Evolutionary conservation across 1,140 invertebrate species (phyloP), one percentile per base, ranked within the genome.

Genomic region (Sycophila sp.): DNA sequence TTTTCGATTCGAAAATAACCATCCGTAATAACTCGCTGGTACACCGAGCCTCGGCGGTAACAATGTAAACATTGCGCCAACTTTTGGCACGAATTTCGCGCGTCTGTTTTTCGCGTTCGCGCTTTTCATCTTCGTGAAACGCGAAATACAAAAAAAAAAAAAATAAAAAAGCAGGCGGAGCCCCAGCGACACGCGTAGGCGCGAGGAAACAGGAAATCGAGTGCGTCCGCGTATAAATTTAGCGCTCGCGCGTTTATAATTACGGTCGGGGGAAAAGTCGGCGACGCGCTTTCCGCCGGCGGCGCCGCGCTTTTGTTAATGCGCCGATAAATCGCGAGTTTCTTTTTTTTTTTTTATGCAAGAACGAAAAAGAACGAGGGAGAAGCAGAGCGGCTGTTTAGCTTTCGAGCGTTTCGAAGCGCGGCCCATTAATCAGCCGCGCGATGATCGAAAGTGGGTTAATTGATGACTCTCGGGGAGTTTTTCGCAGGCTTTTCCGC

Each of bases 211-310:
- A 71, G 73, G 73, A 76, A 78, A 78, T 75, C 67, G 75, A 66
- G 51, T 32, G 36, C 36, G 51, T 71, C 71, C 68, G 51, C 47
- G 47, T 13, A 69, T 79, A 81, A 81, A 82, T 80, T 79, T 83
- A 83, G 76, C 75, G 60, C 56, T 38, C 73, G 72, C 72, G 59
- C 60, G 59, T 51, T 74, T 66, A 56, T 81, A 81, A 81, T 82
- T 81, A 70, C 68, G 75, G 77, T 77, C 77, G 71, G 76, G 73
- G 24, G 10, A 6, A n/a, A 42, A 45, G 63, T n/a, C 53, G 38
- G 28, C 19, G 22, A 40, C 42, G 45, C 7, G 36, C 62, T 64
- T 64, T 64, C 28, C 40, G 47, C 34, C 0, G 2, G 17, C 10
- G 22, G 34, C 19, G 32, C 38, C 49, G 24, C 51, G 45, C 45